Conservation (phyloP, 1,140 invertebrate species). For the Neodiprion virginianus region DNA sequence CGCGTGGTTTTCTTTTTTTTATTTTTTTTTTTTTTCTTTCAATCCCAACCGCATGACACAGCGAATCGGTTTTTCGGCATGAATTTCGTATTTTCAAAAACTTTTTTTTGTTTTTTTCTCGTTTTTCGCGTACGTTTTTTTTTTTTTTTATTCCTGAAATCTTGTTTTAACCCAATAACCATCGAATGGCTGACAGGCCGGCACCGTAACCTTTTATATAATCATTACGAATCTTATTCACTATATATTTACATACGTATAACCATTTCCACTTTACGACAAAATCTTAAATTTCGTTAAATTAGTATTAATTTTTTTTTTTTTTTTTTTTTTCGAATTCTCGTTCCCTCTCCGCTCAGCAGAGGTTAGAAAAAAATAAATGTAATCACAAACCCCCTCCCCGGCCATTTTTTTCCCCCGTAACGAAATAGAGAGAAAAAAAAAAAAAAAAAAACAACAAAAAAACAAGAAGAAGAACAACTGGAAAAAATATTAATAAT, state of each 20-base stretch:
- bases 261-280: too few species aligned
- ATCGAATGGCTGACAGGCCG: neutral
- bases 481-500: neutral
- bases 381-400: too few species aligned
- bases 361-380: conserved; percentile 23
- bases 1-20: conserved; percentile 15
- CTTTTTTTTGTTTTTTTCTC: neutral
- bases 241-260: conserved; percentile 26
- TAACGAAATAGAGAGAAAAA: too few species aligned
- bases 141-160: neutral
- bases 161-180: neutral
- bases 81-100: neutral
- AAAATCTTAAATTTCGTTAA: too few species aligned
- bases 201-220: conserved; percentile 29
- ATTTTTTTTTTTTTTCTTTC: conserved; percentile 15
- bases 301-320: too few species aligned
- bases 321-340: neutral
- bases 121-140: neutral
- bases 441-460: too few species aligned
- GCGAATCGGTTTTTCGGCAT: too few species aligned
- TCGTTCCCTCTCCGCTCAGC: conserved; percentile 31
- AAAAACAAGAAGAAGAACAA: too few species aligned
- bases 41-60: neutral
- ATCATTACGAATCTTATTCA: conserved; percentile 15
- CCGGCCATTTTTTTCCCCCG: too few species aligned